Percentiles rank a stretch among this genome's conserved stretches.
Evolutionary conservation across 2,113 vertebrate genomes (phyloP).

Genomic region (Danio rerio): GRCz12tu NC_133182.1:72827001-72827500

Average conservation of each 20-base stretch:
- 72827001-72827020: too few species aligned
- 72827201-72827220: not conserved
- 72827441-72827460: constrained; percentile 23
- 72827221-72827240: not conserved
- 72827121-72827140: not conserved
- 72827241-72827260: not conserved
- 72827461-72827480: constrained; percentile 7
- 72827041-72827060: too few species aligned
- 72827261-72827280: constrained; percentile 60
- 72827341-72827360: constrained; percentile 80
- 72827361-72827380: constrained; percentile 33
- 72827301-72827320: constrained; percentile 89
- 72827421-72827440: not conserved
- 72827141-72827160: not conserved
- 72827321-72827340: constrained; percentile 87
- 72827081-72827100: not conserved
- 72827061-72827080: too few species aligned
- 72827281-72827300: constrained; percentile 86
- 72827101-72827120: not conserved
- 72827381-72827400: constrained; percentile 39
- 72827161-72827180: not conserved
- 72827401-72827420: constrained; percentile 35
- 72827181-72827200: not conserved
- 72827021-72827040: too few species aligned
- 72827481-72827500: not conserved